phyloP scores from a whole-genome alignment of 1,140 invertebrate genomes.

The Nymphalis io region DNA sequence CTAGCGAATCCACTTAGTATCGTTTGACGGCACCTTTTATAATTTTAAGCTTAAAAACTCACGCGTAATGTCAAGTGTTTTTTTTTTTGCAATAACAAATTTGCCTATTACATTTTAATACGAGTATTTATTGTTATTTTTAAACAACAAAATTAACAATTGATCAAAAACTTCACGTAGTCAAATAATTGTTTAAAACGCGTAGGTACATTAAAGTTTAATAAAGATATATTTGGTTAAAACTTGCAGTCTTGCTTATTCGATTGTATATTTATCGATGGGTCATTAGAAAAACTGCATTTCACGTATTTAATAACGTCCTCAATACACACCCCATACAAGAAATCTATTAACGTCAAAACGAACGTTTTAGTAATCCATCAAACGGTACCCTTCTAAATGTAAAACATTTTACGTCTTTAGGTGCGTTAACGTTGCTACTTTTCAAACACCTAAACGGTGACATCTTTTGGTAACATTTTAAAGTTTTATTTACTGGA shows the following conservation, averaged over 20 bases:
- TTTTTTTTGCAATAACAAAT: background rate
- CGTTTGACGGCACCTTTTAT: conserved; percentile 32
- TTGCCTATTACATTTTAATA: no score
- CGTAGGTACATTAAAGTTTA: no score
- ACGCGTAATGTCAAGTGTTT: background rate
- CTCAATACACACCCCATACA: conserved; percentile 60
- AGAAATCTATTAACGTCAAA: conserved; percentile 75
- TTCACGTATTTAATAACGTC: conserved; percentile 74
- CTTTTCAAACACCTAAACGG: conserved; percentile 36
- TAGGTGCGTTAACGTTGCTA: conserved; percentile 39
- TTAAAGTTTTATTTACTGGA: background rate
- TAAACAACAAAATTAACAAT: no score
- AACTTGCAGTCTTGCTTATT: conserved; percentile 8
- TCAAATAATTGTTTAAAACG: no score
- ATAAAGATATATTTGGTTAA: background rate
- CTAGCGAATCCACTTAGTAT: conserved; percentile 28
- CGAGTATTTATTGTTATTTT: no score
- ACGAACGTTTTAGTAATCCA: conserved; percentile 67
- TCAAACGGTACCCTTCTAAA: conserved; percentile 62
- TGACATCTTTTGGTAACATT: conserved; percentile 16
- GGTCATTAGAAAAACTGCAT: conserved; percentile 70
- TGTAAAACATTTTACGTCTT: conserved; percentile 50
- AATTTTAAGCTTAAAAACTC: conserved; percentile 19
- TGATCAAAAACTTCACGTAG: no score
- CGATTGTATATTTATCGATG: conserved; percentile 2